Base-by-base conservation (phyloP, 2,797 vertebrate species). In the Sebastes trivittatus region DNA sequence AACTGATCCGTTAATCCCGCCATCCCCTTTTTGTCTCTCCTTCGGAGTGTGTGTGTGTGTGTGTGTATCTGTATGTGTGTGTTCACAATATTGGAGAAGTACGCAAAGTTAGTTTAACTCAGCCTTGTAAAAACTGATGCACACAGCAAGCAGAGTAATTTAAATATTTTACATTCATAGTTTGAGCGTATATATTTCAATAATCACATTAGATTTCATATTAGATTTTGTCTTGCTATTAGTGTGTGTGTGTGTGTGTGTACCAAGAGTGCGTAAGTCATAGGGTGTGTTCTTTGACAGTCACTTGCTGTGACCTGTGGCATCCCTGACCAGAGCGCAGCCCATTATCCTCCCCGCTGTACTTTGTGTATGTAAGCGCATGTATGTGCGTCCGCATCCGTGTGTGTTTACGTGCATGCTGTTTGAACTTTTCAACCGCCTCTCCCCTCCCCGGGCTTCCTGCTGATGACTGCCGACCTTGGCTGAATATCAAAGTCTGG, bases 1-100 rank as follows among this genome's bases (percentile, higher is more conserved):
- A 93, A 94, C 91, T 96, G 95, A 96, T 96, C 95, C 92, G 91
- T 95, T 96, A 96, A 96, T 96, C 95, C 94, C 77, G 75, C 90
- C 90, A 82, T 90, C 85, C 91, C 90, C 80, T 89, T 91, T 65
- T 88, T 83, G 82, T 93, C 86, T 89, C 82, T 87, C 69, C 77
- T 85, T 90, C 27, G 16, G 69, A 86, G 80, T 78, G 66, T 75
- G 36, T 38, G 36, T 77, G 5, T 27, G 27, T 5, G 83, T 32
- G 80, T 69, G 69, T 67, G 83, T 34, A 59, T 81, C 60, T 79
- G 70, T 84, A 65, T 56, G 86, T 66, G 76, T 82, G 82, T 86
- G 86, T 70, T 78, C 82, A 65, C 46, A 83, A 78, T 85, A 84
- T 61, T 65, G 69, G 36, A 82, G 74, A 61, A 73, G 86, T 86